Evolutionary conservation across 37 sponge, comb jelly and placozoan species (phyloP), one percentile per base, ranked within the genome.

Genomic region (Halichondria panicea): DNA sequence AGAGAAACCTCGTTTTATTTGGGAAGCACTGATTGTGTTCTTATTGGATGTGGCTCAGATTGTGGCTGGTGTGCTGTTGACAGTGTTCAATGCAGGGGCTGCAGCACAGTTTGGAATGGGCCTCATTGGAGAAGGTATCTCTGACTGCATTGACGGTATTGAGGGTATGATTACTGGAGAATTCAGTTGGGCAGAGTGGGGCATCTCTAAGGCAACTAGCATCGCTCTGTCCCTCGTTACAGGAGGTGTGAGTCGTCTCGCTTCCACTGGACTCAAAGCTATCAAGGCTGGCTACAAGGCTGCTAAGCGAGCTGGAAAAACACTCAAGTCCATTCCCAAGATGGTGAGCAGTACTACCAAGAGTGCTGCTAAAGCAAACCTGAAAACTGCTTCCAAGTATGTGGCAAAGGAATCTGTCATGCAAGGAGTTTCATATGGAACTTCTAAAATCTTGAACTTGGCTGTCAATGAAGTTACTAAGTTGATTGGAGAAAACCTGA

Each of bases 151-250:
- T 60, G 76, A 75, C 12, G 76, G 76, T 38, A 31, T 36, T 3
- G 19, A 42, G 7, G 76, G 76, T 24, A 75, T 75, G 76, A 33
- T 62, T 2, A 75, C 76, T 43, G 76, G 76, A 8, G 63, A 75
- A 9, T 75, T 59, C n/a, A 24, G 30, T 35, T 22, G 13, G 25
- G 25, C 31, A 31, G 48, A 75, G 9, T 75, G 76, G 76, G 76
- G 45, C 4, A 33, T 60, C 11, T 61, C 44, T 18, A 75, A 75
- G 24, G 76, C 76, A 25, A 12, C 6, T 12, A 50, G 63, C 33
- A 59, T 75, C 12, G 76, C 63, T 34, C 12, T 50, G 3, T 75
- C 76, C 6, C 4, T 75, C 43, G 64, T 50, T n/a, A 8, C 37
- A 28, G 43, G 43, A n/a, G 76, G 76, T 28, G 63, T 75, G 13